These are phyloP conservation scores for Dicrurus megarhynchus DNA, from an alignment of 2,113 vertebrate genomes.

Conservation along the genomic window DNA sequence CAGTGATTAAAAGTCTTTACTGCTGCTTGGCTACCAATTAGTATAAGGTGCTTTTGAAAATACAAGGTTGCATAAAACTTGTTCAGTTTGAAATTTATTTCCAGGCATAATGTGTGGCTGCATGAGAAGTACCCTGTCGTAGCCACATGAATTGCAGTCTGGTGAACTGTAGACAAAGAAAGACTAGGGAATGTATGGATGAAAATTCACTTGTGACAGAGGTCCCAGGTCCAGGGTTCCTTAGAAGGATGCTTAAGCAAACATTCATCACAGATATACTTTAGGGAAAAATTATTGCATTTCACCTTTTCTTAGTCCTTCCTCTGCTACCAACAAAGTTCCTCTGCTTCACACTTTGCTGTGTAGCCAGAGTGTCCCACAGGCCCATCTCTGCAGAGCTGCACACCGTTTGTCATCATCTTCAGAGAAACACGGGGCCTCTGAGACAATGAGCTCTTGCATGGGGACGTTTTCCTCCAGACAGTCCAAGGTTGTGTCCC, in stretches of 20 bases:
- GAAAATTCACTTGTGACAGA: background rate
- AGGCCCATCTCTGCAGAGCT: background rate
- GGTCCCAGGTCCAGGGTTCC: background rate
- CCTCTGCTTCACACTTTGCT: background rate
- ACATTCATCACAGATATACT: background rate
- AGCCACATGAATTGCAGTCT: background rate
- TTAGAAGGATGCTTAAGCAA: background rate
- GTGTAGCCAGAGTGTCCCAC: background rate
- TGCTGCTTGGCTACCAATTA: background rate
- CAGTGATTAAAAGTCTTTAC: background rate
- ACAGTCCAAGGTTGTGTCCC: background rate
- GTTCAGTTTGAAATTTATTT: background rate
- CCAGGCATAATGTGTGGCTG: background rate
- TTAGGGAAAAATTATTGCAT: background rate
- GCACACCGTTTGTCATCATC: background rate
- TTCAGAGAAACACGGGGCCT: background rate
- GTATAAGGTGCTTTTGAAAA: slow-evolving; percentile 1
- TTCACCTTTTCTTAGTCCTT: background rate
- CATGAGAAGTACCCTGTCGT: background rate
- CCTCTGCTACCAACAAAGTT: background rate
- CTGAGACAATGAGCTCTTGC: background rate
- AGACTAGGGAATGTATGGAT: background rate
- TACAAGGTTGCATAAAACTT: background rate
- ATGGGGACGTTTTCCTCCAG: background rate
- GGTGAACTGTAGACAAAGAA: background rate